Evolutionary conservation across 2,888 invertebrate genomes (phyloP).

Genomic region (Dendrolimus houi): DNA sequence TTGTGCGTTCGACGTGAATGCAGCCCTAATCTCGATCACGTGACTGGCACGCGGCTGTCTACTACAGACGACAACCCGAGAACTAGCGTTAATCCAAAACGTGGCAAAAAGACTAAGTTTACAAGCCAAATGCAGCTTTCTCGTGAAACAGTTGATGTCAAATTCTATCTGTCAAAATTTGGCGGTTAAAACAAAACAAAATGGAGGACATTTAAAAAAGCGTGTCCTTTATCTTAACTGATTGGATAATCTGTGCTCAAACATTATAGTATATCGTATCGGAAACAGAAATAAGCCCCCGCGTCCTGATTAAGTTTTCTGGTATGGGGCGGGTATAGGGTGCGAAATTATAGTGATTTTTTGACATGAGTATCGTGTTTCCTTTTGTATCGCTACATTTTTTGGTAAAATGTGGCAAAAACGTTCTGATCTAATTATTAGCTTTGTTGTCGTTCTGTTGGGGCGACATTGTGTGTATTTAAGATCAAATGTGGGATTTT

Average conservation of each 20-base stretch:
- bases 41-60: constrained; percentile 57
- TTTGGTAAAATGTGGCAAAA: constrained; percentile 64
- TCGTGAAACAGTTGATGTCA: constrained; percentile 23
- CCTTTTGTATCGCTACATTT: constrained; percentile 47
- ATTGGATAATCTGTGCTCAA: constrained; percentile 76
- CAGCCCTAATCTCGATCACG: constrained; percentile 67
- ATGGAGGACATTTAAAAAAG: constrained; percentile 48
- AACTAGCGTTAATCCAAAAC: constrained; percentile 37
- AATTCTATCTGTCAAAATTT: constrained; percentile 31
- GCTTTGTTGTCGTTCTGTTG: constrained; percentile 42
- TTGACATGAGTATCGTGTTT: constrained; percentile 57
- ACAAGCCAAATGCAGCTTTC: constrained; percentile 30
- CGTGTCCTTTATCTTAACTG: constrained; percentile 75
- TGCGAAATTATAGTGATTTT: constrained; percentile 71
- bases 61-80: constrained; percentile 62
- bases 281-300: constrained; percentile 70
- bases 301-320: constrained; percentile 68
- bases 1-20: constrained; percentile 68
- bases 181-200: constrained; percentile 32
- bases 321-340: constrained; percentile 46
- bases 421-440: constrained; percentile 61
- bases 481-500: constrained; percentile 34
- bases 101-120: constrained; percentile 13
- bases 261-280: constrained; percentile 70
- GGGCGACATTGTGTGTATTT: constrained; percentile 26